Base-by-base conservation (phyloP, 2,888 invertebrate genomes). In the Ferrisia virgata region DNA sequence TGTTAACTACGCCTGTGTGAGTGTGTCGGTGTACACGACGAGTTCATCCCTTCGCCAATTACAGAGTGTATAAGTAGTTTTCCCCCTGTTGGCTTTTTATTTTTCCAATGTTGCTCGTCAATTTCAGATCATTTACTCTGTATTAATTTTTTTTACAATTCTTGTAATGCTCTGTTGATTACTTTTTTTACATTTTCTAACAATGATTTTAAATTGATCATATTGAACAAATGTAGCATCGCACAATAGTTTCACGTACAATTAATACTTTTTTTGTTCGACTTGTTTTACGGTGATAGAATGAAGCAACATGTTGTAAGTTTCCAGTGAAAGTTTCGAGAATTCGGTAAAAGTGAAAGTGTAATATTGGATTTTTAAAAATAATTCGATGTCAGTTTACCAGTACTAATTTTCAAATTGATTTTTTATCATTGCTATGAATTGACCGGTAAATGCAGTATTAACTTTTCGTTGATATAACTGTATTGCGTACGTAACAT, bases 271-370 rank as follows among this genome's bases (percentile, higher is more conserved):
- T 64, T 64, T 28, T 28, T 15, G 4, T 28, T 64, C 25, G 28
- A 15, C 1, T 28, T 15, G 28, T 28, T 28, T 28, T 64, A 28
- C 15, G 25, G 31, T 28, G 25, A 2, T 64, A 28, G 15, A 76
- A 18, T 76, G 80, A 80, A 47, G 80, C 80, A 80, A 80, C 80
- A 80, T 80, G 80, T 80, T 80, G 80, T 47, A 80, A 80, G 80
- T 53, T 76, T 9, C 2, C 8, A 43, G 47, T 18, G 47, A 53
- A 47, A 80, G 80, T 80, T 53, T 36, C 15, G 2, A 28, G 2
- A 28, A 28, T 47, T 31, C 28, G n/a, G 6, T 43, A 15, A 80
- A 80, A 80, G 80, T 53, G 80, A 80, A 80, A 79, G 79, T 79
- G 47, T 79, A 31, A 25, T n/a, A 18, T 76, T 72, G 22, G 79